Base-by-base conservation (phyloP, 2,113 vertebrate genomes). In the Indicator indicator region DNA sequence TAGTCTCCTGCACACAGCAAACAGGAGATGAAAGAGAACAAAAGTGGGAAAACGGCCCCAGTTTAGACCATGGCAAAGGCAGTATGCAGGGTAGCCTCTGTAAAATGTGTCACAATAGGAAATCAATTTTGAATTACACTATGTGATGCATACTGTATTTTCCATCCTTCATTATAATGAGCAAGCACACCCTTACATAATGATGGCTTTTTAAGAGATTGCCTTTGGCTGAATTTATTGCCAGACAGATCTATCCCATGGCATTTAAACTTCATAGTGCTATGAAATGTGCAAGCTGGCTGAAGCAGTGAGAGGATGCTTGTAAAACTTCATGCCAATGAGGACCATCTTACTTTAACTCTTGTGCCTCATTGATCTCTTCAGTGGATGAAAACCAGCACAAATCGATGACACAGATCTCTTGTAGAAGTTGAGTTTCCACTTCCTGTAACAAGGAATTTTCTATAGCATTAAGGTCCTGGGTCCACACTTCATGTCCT, bases 201-300 rank as follows among this genome's bases (percentile, higher is more conserved):
- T 95, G 92, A 95, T 94, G 95, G 42, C 89, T 94, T 95, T 97
- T 97, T 95, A 96, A 84, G 88, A 95, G 94, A 84, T 81, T 94
- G 96, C 93, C 93, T 95, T 82, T 88, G 90, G 90, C 88, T 92
- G 77, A 84, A 95, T 96, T 97, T 95, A 95, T 78, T 83, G 85
- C 95, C 92, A 91, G 90, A 64, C 70, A 63, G 40, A 93, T 90
- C 73, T 81, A 73, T 92, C 88, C 76, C 28, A 20, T 94, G 90
- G 72, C 85, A 72, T 94, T 96, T 94, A 69, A 86, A 88, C 78
- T 85, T 89, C 85, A 71, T 44, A 55, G 55, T 77, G 60, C 69
- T 78, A 20, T 9, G 27, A 96, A 94, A 93, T 89, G 80, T 91
- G 65, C 59, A 83, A 93, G 83, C 78, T 90, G 89, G 86, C 89